Percentiles rank a stretch among this genome's conserved stretches.
Conservation (phyloP, 2,797 vertebrate genomes). For the Lemur catta region DNA sequence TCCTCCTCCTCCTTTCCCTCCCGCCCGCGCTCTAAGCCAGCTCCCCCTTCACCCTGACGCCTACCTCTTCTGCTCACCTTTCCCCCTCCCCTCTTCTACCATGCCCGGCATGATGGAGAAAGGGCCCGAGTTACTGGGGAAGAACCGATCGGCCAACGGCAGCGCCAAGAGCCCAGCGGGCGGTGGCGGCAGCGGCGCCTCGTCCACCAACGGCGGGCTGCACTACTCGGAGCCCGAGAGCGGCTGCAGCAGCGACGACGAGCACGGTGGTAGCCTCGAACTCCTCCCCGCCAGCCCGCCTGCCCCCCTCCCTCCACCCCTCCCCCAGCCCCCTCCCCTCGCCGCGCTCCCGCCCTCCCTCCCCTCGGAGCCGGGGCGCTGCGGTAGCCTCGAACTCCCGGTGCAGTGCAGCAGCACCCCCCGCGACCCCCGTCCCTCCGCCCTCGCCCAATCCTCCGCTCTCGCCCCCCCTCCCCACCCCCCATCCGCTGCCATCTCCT, state of each 20-base stretch:
- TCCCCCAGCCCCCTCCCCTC: constrained; percentile 52
- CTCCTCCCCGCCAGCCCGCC: constrained; percentile 62
- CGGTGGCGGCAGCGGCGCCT: constrained; percentile 79
- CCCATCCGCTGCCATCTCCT: constrained; percentile 53
- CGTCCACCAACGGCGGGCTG: constrained; percentile 89
- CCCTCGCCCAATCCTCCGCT: constrained; percentile 45
- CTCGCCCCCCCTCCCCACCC: constrained; percentile 1
- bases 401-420: constrained; percentile 66
- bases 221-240: constrained; percentile 88
- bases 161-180: constrained; percentile 92
- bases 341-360: constrained; percentile 57
- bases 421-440: constrained; percentile 53
- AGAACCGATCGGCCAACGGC: constrained; percentile 88
- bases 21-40: constrained; percentile 64
- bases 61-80: constrained; percentile 74
- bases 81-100: constrained; percentile 66
- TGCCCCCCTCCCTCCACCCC: constrained; percentile 21
- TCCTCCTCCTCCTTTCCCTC: constrained; percentile 55
- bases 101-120: constrained; percentile 98
- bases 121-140: constrained; percentile 92
- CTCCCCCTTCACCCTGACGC: constrained; percentile 81
- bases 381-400: constrained; percentile 73
- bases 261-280: constrained; percentile 95
- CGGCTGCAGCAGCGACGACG: constrained; percentile 96
- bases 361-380: constrained; percentile 69